Base-by-base conservation (phyloP, 2,888 invertebrate genomes). In the Agrotis segetum region DNA sequence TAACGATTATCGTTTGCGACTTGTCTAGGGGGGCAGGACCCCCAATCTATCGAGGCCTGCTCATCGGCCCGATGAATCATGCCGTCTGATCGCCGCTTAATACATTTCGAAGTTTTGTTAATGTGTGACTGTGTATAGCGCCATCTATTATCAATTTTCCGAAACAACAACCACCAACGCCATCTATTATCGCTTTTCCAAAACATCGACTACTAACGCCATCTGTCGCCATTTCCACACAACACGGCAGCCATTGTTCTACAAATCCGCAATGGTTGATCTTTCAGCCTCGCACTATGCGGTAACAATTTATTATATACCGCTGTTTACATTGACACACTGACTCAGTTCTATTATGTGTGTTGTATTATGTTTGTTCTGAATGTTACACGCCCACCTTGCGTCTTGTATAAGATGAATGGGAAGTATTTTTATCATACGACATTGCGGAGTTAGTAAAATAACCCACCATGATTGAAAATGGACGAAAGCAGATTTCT, bases 311-410 rank as follows among this genome's bases (percentile, higher is more conserved):
- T 50, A 76, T 63, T 83, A 63, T 66, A 47, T 53, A 62, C 55
- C 11, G 50, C 55, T 68, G 72, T 72, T 72, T 76, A 85, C 83
- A 75, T 81, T 84, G 83, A 85, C 83, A 85, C 47, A 84, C 65
- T 85, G 75, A 61, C 83, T 84, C 59, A 77, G 72, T 71, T 73
- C 53, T 59, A 59, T 67, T 69, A 70, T 73, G 63, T 60, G 58
- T 47, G n/a, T 50, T 60, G 52, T 62, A 65, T 67, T 67, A 52
- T 55, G 67, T 67, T 44, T 34, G n/a, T n/a, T 58, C 40, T 67
- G 55, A 55, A 29, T 40, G 55, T 62, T 49, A 71, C 66, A 72
- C 53, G 58, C 60, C 65, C 55, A 66, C 29, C 34, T 66, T 46
- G 59, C 47, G 29, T 56, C 21, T 77, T 78, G 24, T 52, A 1